Conservation (phyloP, 2,113 vertebrate genomes). For the Anguilla japonica region DNA sequence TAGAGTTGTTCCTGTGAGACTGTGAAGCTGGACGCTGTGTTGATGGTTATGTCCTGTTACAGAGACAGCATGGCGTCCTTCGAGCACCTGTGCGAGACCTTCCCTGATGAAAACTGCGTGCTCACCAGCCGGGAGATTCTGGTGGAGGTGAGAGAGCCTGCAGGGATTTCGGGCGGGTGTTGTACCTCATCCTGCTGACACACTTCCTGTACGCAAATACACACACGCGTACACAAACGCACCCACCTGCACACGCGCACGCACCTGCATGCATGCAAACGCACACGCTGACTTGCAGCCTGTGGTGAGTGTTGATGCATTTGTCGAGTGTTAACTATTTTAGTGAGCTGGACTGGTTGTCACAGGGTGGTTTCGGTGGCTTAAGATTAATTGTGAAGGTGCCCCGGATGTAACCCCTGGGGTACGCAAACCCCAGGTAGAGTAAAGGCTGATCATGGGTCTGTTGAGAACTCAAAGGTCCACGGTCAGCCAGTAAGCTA, state of each 20-base stretch:
- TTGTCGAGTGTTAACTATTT: too few relatives aligned
- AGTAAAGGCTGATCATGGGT: not conserved
- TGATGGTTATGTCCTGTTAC: constrained; percentile 35
- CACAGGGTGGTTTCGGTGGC: too few relatives aligned
- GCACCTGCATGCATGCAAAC: too few relatives aligned
- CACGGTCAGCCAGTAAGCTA: too few relatives aligned
- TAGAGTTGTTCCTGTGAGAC: too few relatives aligned
- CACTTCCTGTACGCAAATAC: not conserved
- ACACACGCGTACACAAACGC: not conserved
- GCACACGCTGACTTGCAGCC: too few relatives aligned
- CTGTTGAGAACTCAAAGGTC: too few relatives aligned
- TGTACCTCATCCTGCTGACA: not conserved
- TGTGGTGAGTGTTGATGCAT: too few relatives aligned
- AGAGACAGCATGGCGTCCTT: constrained; percentile 76
- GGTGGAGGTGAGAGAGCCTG: constrained; percentile 65
- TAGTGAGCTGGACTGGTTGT: too few relatives aligned
- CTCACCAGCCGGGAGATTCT: constrained; percentile 77
- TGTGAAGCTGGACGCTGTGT: not conserved
- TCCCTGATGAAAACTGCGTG: constrained; percentile 84
- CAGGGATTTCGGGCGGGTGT: not conserved
- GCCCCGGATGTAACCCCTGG: not conserved
- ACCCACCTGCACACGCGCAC: too few relatives aligned
- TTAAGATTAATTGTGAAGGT: too few relatives aligned
- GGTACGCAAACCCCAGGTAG: not conserved
- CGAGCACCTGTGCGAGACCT: constrained; percentile 79